These are phyloP conservation scores for Dryobotodes eremita DNA, from an alignment of 2,888 invertebrate genomes.

Conservation along the genomic window DNA sequence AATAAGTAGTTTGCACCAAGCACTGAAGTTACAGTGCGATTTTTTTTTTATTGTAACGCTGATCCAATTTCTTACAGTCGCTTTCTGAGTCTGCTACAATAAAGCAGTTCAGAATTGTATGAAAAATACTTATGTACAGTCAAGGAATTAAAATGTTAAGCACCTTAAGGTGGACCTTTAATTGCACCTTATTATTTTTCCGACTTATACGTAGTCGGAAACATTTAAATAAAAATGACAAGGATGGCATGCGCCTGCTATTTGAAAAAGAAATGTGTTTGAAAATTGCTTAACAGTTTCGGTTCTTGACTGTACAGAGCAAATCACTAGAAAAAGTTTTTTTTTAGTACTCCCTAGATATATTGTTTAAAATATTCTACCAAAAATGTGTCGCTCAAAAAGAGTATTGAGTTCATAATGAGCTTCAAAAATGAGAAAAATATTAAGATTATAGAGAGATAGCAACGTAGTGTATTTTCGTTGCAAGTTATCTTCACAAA, in stretches of 20 bases:
- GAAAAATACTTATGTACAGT: constrained; percentile 1
- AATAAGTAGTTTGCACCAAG: constrained; percentile 40
- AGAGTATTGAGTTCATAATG: not conserved
- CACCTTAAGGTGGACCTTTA: not conserved
- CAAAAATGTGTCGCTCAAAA: constrained; percentile 28
- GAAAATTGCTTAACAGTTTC: not conserved
- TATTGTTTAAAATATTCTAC: not conserved
- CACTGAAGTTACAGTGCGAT: constrained; percentile 4
- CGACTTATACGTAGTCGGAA: not conserved
- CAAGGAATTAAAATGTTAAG: constrained; percentile 4
- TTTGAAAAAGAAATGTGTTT: not conserved
- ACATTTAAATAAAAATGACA: not conserved
- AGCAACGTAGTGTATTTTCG: constrained; percentile 36
- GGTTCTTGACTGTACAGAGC: not conserved
- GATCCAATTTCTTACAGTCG: not conserved
- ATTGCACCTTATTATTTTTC: not conserved
- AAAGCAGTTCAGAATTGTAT: constrained; percentile 1
- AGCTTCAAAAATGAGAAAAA: constrained; percentile 6
- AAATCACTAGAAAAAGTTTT: not conserved
- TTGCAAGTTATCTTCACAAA: constrained; percentile 24
- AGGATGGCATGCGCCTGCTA: no score
- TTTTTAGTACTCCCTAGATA: not conserved
- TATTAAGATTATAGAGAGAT: constrained; percentile 2
- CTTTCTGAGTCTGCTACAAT: constrained; percentile 8
- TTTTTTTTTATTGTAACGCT: constrained; percentile 2